Base-by-base conservation (phyloP, 2,888 invertebrate genomes). In the Galerucella calmariensis region DNA sequence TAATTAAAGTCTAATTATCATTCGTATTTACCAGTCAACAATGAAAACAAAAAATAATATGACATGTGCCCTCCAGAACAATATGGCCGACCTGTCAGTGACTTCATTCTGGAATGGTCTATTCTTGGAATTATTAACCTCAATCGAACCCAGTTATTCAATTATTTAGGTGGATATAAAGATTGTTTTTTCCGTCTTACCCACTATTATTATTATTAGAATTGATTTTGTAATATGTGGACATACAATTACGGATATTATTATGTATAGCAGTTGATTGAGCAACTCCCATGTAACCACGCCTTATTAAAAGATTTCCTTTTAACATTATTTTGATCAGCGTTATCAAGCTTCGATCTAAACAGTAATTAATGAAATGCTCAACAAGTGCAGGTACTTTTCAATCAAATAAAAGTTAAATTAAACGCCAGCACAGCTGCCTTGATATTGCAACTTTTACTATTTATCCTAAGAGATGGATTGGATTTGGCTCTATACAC, bases 291-390 rank as follows among this genome's bases (percentile, higher is more conserved):
- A 59, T 27, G 0, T 27, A 27, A 59, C 59, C 59, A 27, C 59
- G 9, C 59, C 59, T 59, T 59, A 2, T 24, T 24, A 10, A 51
- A 51, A 51, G 51, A 27, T 59, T 59, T 59, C 59, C 59, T 59
- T 59, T 59, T 59, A 59, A 59, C 59, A 27, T n/a, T 35, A 56
- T 56, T 56, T 56, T 56, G 53, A 56, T 56, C 16, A 56, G 16
- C 53, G 53, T 56, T 56, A 56, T 56, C 53, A n/a, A 16, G 10
- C 53, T 56, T 56, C 9, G 53, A 56, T 56, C 53, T 56, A 16
- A 56, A 56, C 16, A 56, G 53, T 56, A 56, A 56, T 56, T 56
- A 56, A 56, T 56, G 53, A 56, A 56, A 20, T 56, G 16, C 20
- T 20, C 16, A 56, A 56, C 53, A 56, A 56, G 53, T 56, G 53